Conservation (phyloP, 2,113 vertebrate species). For the Empidonax alnorum region DNA sequence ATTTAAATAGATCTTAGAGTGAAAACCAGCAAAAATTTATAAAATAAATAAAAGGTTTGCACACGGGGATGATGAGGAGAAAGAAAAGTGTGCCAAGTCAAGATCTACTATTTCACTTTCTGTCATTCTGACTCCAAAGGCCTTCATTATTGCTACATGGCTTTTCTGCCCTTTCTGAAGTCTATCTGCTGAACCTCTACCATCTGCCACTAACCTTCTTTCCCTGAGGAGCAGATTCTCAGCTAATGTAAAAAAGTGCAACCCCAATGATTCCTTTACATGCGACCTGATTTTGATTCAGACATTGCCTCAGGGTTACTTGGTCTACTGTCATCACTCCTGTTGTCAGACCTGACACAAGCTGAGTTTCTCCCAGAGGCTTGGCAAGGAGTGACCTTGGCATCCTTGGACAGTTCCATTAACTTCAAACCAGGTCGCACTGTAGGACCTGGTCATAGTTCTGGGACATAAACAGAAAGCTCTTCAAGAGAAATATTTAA, state of each 20-base stretch:
- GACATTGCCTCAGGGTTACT: constrained; percentile 34
- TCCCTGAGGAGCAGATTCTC: not conserved
- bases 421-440: not conserved
- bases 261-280: constrained; percentile 19
- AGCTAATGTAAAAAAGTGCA: constrained; percentile 22
- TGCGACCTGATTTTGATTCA: constrained; percentile 21
- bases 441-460: not conserved
- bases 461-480: not conserved
- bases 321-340: constrained; percentile 29
- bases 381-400: not conserved
- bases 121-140: not conserved
- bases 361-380: constrained; percentile 11
- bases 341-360: constrained; percentile 27
- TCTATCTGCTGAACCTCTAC: not conserved
- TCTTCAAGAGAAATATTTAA: constrained; percentile 10
- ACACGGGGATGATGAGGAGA: not conserved
- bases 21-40: not conserved
- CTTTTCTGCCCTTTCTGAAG: not conserved
- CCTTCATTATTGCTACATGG: not conserved
- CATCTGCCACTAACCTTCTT: constrained; percentile 35
- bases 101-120: not conserved
- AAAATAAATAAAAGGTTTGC: not conserved
- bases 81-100: not conserved
- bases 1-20: not conserved
- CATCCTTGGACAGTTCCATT: constrained; percentile 23